Base-by-base conservation (phyloP, 2,113 vertebrate species). In the Oncorhynchus masou region DNA sequence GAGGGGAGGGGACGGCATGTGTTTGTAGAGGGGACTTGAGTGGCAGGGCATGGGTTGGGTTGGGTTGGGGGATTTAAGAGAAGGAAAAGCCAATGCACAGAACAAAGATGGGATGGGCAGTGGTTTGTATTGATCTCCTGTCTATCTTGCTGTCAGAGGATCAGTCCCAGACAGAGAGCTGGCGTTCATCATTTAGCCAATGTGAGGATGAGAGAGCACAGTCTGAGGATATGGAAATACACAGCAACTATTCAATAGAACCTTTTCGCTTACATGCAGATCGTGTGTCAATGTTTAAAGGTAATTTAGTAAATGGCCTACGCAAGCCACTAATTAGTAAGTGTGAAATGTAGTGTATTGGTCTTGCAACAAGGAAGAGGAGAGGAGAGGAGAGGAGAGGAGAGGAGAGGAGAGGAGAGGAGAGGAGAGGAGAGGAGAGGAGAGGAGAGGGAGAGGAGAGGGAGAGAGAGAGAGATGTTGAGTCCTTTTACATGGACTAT, bases 121-220 rank as follows among this genome's bases (percentile, higher is more conserved):
- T 68, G 87, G 72, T 75, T 76, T 83, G 80, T 90, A 90, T 91
- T 81, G 89, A 90, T 91, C 87, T 77, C 25, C 79, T 84, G 86
- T 87, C 91, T 48, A 62, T 79, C 81, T 86, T 71, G 74, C 76
- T 79, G 84, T 89, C 85, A 84, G 83, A 88, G 85, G 80, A 88
- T 87, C 87, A 80, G 76, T 71, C 80, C 86, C 83, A 85, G 83
- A 89, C 85, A 82, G 83, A 88, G 8, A 83, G 79, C 81, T 20
- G 69, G 78, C 85, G 84, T 89, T 89, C 79, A 87, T 87, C 84
- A 54, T 86, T 80, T 27, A 85, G 82, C 83, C 86, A 86, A 86
- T 81, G 87, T 49, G 12, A 74, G 81, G 79, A 78, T 77, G 81
- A 87, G 87, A 84, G 84, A 54, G 11, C 51, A 65, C 49, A 54